Evolutionary conservation across 2,888 invertebrate genomes (phyloP), one percentile per base, ranked within the genome.

Genomic region (Euproctis similis): DNA sequence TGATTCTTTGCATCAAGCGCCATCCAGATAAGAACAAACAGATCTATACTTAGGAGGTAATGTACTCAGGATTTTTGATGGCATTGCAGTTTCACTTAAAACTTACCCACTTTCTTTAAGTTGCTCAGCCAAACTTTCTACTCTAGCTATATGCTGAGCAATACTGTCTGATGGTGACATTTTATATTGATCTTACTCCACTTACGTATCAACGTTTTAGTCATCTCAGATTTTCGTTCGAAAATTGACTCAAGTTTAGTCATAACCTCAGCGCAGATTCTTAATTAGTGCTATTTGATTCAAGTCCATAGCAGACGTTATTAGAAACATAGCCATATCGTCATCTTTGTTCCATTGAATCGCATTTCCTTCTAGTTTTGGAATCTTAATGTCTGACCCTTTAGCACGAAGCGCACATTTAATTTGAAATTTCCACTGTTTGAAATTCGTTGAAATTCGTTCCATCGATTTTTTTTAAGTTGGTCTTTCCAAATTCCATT

Each of bases 371-470:
- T 21, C 21, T 21, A 14, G 18, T 14, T n/a, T 26, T 12, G 19
- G 19, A 2, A 5, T 12, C 1, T 2, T n/a, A n/a, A 26, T 44
- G 27, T 48, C 28, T 0, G 49, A 28, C 4, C 43, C 46, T 25
- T 47, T 46, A 9, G 47, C 42, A 23, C 23, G 31, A 8, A 45
- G 10, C 0, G 46, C 44, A 31, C 49, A 47, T 29, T 49, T 49
- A 1, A 52, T 34, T 13, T 42, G 46, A 9, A 49, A 49, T 14
- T 47, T 49, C 46, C 49, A 49, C 8, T 47, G 48, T 1, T 30
- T 19, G 16, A 50, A 48, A 11, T 48, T 40, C 8, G 27, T 30
- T 19, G 16, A 50, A 48, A 11, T 48, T 40, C 8, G 27, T 21
- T 21, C 21, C 21, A 7, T 9, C 21, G 10, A 21, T 24, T 19